Evolutionary conservation across 1,140 invertebrate species (phyloP).

Genomic region (Bombus waltoni): DNA sequence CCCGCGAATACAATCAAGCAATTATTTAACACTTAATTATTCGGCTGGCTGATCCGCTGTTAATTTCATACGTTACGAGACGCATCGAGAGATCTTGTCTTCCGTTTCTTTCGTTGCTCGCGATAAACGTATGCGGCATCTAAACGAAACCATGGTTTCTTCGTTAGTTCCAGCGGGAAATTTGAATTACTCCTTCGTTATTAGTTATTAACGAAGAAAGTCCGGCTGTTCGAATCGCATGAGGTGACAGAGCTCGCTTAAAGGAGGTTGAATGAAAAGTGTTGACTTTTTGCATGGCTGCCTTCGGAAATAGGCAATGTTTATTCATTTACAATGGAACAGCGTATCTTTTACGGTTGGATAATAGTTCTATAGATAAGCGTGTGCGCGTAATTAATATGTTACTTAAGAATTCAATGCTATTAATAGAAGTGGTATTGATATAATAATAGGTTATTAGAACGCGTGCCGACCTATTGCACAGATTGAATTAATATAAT

Average conservation of each 20-base stretch:
- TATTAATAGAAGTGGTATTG: not conserved
- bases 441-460: not conserved
- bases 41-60: not conserved
- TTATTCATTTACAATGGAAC: not conserved
- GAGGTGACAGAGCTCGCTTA: too few relatives aligned
- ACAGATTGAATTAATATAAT: not conserved
- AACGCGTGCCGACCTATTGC: not conserved
- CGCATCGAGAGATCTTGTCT: not conserved
- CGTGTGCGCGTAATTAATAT: not conserved
- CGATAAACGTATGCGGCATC: not conserved
- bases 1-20: conserved; percentile 28
- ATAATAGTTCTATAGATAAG: not conserved
- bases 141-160: not conserved
- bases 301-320: not conserved
- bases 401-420: not conserved
- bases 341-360: not conserved
- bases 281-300: not conserved
- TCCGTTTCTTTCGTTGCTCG: not conserved
- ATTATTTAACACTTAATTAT: conserved; percentile 43
- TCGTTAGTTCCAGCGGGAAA: not conserved
- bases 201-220: not conserved
- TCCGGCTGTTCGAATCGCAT: not conserved
- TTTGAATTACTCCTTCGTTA: not conserved
- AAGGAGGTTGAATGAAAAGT: not conserved
- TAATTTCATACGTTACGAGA: not conserved